phyloP scores from a whole-genome alignment of 2,113 vertebrate species.

The Gopherus evgoodei region DNA sequence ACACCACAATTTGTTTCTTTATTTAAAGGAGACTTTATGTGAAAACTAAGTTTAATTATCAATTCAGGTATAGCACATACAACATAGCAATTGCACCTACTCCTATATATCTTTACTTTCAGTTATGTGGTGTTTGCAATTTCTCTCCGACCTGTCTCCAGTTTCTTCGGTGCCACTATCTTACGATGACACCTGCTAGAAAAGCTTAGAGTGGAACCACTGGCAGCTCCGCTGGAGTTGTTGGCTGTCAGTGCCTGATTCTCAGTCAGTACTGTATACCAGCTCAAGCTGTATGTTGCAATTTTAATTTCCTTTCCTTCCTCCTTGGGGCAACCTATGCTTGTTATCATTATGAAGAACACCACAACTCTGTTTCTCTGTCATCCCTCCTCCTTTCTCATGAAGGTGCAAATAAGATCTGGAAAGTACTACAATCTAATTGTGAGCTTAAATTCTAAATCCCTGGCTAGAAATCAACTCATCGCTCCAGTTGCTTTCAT shows the following conservation, averaged over 20 bases:
- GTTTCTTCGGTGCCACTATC: slow-evolving; percentile 16
- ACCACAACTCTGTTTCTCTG: neutral
- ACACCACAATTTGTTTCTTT: neutral
- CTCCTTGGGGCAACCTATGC: slow-evolving; percentile 21
- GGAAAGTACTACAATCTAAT: slow-evolving; percentile 20
- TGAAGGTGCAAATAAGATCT: slow-evolving; percentile 51
- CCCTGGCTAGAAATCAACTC: slow-evolving; percentile 17
- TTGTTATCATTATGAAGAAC: slow-evolving; percentile 50
- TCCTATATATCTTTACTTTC: neutral
- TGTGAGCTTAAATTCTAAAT: slow-evolving; percentile 31
- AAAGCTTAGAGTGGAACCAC: neutral
- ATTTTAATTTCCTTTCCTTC: slow-evolving; percentile 43
- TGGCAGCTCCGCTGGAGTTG: slow-evolving; percentile 6
- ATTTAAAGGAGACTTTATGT: neutral
- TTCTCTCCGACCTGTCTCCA: neutral
- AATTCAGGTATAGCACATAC: neutral
- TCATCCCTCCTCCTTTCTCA: neutral
- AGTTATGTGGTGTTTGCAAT: neutral
- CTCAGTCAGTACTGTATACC: neutral
- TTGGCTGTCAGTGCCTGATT: slow-evolving; percentile 16
- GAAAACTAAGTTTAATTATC: neutral
- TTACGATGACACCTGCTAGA: slow-evolving; percentile 35
- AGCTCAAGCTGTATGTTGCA: neutral
- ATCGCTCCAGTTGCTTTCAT: slow-evolving; percentile 23
- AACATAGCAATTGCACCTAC: neutral